phyloP scores from a whole-genome alignment of 2,888 invertebrate species.

The Ethmia dodecea region DNA sequence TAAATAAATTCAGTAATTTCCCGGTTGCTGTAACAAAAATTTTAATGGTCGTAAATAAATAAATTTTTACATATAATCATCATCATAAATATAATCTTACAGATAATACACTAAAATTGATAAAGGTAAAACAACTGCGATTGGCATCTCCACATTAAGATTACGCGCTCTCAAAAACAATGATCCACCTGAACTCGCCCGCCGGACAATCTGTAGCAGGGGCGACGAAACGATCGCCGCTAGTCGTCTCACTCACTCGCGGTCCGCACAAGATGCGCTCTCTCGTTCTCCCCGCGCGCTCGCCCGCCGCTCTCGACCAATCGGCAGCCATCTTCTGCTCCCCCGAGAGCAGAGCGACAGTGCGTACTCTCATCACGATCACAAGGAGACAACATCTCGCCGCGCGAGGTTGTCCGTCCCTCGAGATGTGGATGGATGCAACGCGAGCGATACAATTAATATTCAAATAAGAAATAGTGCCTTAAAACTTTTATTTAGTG shows the following conservation, averaged over 20 bases:
- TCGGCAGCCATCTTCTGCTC: constrained; percentile 73
- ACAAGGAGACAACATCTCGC: constrained; percentile 73
- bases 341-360: constrained; percentile 77
- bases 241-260: constrained; percentile 60
- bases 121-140: constrained; percentile 40
- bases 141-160: constrained; percentile 70
- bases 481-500: constrained; percentile 38
- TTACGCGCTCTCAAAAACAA: constrained; percentile 55
- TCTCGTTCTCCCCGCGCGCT: constrained; percentile 66
- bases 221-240: constrained; percentile 53
- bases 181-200: constrained; percentile 65
- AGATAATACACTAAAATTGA: constrained; percentile 39
- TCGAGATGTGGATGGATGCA: constrained; percentile 46
- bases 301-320: constrained; percentile 67
- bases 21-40: no score
- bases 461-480: constrained; percentile 36
- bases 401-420: constrained; percentile 68
- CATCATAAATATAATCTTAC: constrained; percentile 4
- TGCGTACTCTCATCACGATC: constrained; percentile 74
- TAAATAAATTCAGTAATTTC: no score
- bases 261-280: constrained; percentile 53
- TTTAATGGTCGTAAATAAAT: not conserved
- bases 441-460: constrained; percentile 43
- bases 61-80: not conserved
- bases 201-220: constrained; percentile 57